Base-by-base conservation (phyloP, 2,888 invertebrate genomes). In the Elegia similella region DNA sequence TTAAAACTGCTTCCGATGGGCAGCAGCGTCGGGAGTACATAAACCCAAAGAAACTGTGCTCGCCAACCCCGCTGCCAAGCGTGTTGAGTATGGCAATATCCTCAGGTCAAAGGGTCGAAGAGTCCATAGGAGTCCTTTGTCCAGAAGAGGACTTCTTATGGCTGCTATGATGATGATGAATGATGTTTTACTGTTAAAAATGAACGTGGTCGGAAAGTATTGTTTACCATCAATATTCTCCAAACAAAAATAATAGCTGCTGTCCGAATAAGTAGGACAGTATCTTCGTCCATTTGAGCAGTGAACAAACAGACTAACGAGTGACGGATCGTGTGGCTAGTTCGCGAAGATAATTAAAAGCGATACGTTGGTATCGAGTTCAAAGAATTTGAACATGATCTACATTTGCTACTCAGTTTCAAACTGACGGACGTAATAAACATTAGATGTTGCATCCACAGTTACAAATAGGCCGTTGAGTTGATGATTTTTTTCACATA, bases 301-400 rank as follows among this genome's bases (percentile, higher is more conserved):
- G 16, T 16, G 34, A 34, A 34, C 50, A 17, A 50, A 50, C 50
- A 32, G 6, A 50, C 30, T 48, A 48, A 50, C 50, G 12, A 17
- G 5, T 50, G 50, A 34, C 34, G 50, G 50, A 17, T 50, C 50
- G 34, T 50, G 16, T 50, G 34, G 12, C 50, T 8, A 50, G 16
- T 38, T 17, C 32, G 34, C 50, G 17, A 34, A 50, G 50, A 50
- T 50, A 50, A 50, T 50, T 17, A 38, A 50, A 38, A 50, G 15
- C 16, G 50, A 50, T 50, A 50, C 38, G 34, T 50, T 15, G 34
- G 34, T 7, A 38, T 34, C 16, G 12, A 16, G 50, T 50, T 50
- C 50, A 34, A 50, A 50, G 34, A 50, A 50, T 50, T 50, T 34
- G 10, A 50, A 50, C 50, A 38, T 50, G 50, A 50, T 50, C 34